phyloP scores from a whole-genome alignment of 2,797 vertebrate genomes.

The Bufotes viridis region DNA sequence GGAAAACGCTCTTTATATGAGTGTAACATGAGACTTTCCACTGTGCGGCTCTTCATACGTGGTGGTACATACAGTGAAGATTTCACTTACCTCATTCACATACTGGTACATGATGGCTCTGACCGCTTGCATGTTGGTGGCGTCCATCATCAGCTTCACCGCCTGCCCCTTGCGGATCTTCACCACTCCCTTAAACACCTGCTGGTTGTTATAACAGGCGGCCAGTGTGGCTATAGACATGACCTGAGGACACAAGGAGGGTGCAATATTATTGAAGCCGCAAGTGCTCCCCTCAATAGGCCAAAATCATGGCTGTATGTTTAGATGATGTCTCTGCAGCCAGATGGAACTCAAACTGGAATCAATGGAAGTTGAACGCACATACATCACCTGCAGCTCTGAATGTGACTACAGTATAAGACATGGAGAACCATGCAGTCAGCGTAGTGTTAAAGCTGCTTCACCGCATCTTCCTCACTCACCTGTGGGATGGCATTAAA shows the following conservation, averaged over 20 bases:
- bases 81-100: conserved; percentile 83
- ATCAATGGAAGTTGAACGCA: too few species aligned
- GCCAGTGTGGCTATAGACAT: conserved; percentile 97
- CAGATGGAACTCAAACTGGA: too few species aligned
- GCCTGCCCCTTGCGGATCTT: conserved; percentile 98
- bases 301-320: too few species aligned
- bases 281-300: too few species aligned
- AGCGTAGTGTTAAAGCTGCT: too few species aligned
- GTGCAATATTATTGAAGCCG: not conserved
- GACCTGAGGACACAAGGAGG: conserved; percentile 77
- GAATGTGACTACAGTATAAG: too few species aligned
- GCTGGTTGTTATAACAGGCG: conserved; percentile 94
- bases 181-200: conserved; percentile 92
- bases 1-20: too few species aligned
- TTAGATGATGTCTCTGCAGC: too few species aligned
- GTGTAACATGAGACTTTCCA: too few species aligned
- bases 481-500: conserved; percentile 98
- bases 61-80: not conserved
- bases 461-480: not conserved
- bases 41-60: too few species aligned
- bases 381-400: too few species aligned
- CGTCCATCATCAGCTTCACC: conserved; percentile 97
- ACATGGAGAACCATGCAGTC: too few species aligned
- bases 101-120: conserved; percentile 90
- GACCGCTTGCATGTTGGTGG: conserved; percentile 89